Percentiles rank a stretch among this genome's conserved stretches.
Conservation (phyloP, 2,797 vertebrate species). For the Antennarius maculatus region DNA sequence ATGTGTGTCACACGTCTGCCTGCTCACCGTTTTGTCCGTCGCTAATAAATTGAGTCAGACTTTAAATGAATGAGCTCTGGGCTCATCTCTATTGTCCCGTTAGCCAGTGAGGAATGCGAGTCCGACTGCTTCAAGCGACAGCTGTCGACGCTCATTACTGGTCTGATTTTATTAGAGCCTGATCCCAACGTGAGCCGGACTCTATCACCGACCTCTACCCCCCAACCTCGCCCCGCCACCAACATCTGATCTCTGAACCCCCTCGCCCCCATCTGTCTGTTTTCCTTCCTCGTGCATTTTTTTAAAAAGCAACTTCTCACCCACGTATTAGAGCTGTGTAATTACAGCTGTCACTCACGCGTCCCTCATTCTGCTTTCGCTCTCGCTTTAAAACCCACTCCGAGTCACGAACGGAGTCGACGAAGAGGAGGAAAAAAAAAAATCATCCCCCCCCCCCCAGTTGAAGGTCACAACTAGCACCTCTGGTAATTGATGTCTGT, state of each 20-base stretch:
- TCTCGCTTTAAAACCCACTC: conserved; percentile 45
- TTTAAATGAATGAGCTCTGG: conserved; percentile 35
- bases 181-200: conserved; percentile 45
- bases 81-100: conserved; percentile 59
- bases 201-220: conserved; percentile 56
- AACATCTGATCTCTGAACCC: conserved; percentile 69
- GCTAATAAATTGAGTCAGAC: conserved; percentile 32
- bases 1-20: background rate
- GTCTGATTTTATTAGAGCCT: conserved; percentile 43
- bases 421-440: conserved; percentile 36
- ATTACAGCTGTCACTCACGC: conserved; percentile 73
- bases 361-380: conserved; percentile 48
- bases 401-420: conserved; percentile 55
- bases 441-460: conserved; percentile 56
- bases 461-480: conserved; percentile 67
- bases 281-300: conserved; percentile 45
- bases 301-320: conserved; percentile 24
- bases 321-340: conserved; percentile 55
- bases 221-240: conserved; percentile 45
- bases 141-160: conserved; percentile 70
- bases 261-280: conserved; percentile 62
- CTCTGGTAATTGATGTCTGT: conserved; percentile 60
- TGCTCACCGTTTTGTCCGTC: conserved; percentile 3
- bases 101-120: conserved; percentile 58
- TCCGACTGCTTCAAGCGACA: conserved; percentile 62